Evolutionary conservation across 2,113 vertebrate genomes (phyloP), one percentile per base, ranked within the genome.

Genomic region (Seriola dumerili): DNA sequence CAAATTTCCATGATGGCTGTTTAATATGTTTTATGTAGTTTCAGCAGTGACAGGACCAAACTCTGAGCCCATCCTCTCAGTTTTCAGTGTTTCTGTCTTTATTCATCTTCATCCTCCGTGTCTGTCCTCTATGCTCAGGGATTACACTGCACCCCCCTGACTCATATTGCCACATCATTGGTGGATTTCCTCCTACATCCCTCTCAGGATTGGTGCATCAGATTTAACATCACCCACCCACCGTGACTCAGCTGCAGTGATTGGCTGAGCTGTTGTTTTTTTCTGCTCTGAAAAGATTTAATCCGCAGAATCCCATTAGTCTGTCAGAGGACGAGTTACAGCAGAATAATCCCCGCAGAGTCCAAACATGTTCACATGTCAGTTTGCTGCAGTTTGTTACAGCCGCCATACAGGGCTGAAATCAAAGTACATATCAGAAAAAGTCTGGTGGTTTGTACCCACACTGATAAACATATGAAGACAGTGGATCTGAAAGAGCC

Each of bases 291-390:
- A 69, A 84, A 78, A 75, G 38, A 8, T 78, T 85, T 91, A 91
- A 92, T 90, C 90, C 78, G 4, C 76, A 85, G 86, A 90, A 92
- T 91, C 90, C 81, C 75, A 86, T 92, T 90, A 92, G 88, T 57
- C 59, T 0, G 73, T 69, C 81, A 57, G 80, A 76, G 86, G 89
- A 74, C 36, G 80, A 82, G 78, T 57, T 46, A 12, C 58, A 76
- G 78, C 81, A 65, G 68, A 69, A 70, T 89, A 92, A 92, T 92
- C 91, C 81, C 69, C 68, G 75, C 38, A 50, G 63, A 61, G 73
- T 40, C 44, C 32, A 52, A 78, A 83, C 75, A 36, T 63, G 29
- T 38, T 75, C 74, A 44, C 84, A 23, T 80, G 68, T 64, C 17
- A 1, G 23, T 68, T 23, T 3, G 19, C 48, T 50, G 64, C 57